Evolutionary conservation across 2,113 vertebrate genomes (phyloP).

Genomic region (Acrocephalus arundinaceus): DNA sequence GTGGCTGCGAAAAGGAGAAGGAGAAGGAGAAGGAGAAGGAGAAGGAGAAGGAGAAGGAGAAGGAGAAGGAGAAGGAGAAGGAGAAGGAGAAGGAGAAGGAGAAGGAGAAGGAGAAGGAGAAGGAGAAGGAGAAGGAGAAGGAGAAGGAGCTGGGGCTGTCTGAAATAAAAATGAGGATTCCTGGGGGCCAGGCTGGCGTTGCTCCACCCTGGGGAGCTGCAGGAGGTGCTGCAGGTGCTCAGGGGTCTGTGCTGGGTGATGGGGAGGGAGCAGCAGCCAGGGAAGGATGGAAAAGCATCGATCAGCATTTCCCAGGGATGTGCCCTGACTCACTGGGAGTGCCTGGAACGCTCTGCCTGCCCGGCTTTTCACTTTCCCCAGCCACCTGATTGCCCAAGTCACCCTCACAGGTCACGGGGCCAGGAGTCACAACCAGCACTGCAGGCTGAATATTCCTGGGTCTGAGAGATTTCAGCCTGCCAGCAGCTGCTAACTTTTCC

Average conservation of each 20-base stretch:
- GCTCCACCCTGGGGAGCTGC: not conserved
- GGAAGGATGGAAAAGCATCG: not conserved
- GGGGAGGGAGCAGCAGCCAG: not conserved
- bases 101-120: not conserved
- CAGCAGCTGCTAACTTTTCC: no score
- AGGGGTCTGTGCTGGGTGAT: no score
- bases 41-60: no score
- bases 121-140: no score
- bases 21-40: no score
- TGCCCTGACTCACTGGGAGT: not conserved
- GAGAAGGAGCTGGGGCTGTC: not conserved
- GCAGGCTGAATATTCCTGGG: not conserved
- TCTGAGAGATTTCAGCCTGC: no score
- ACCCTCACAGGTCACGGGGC: not conserved
- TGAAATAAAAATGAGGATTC: not conserved
- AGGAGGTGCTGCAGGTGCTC: no score
- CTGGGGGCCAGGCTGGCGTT: not conserved
- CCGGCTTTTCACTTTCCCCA: conserved; percentile 18
- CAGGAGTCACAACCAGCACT: not conserved
- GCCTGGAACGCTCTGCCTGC: not conserved
- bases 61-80: no score
- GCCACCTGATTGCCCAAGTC: not conserved
- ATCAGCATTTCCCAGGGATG: not conserved
- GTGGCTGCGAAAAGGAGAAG: no score
- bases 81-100: no score